Evolutionary conservation across 2,113 vertebrate genomes (phyloP).

Genomic region (Prinia subflava): DNA sequence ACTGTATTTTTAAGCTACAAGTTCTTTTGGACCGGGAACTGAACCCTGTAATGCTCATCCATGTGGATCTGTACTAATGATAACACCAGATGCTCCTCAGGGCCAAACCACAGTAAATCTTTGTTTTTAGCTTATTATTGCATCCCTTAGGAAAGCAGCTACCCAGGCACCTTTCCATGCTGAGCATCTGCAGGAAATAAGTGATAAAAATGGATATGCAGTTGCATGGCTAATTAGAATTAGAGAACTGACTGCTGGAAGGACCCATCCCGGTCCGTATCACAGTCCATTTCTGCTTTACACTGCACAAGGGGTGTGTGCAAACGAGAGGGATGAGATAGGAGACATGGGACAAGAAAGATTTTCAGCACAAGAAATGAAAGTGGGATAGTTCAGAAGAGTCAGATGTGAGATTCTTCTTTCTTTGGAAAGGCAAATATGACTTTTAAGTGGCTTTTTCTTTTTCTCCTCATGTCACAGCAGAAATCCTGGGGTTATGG

Average conservation of each 20-base stretch:
- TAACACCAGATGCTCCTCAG: not conserved
- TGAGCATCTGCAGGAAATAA: not conserved
- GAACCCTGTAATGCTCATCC: not conserved
- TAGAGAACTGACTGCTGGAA: not conserved
- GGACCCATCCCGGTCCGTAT: not conserved
- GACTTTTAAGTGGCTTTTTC: not conserved
- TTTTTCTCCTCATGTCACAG: not conserved
- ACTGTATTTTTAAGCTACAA: not conserved
- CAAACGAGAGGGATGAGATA: fast-evolving
- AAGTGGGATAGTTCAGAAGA: not conserved
- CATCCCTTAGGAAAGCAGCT: slow-evolving; percentile 4
- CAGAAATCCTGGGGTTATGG: not conserved
- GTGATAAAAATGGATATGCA: not conserved
- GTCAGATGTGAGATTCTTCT: not conserved
- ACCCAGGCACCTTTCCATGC: not conserved
- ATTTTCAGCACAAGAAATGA: not conserved
- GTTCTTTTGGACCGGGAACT: not conserved
- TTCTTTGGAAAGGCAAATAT: not conserved
- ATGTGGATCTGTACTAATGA: not conserved
- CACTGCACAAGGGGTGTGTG: not conserved
- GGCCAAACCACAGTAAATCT: not conserved
- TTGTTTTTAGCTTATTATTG: not conserved
- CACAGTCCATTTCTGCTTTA: not conserved
- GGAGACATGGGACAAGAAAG: not conserved
- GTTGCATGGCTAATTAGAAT: not conserved